Evolutionary conservation across 1,140 invertebrate species (phyloP).

Genomic region (Cotesia typhae): DNA sequence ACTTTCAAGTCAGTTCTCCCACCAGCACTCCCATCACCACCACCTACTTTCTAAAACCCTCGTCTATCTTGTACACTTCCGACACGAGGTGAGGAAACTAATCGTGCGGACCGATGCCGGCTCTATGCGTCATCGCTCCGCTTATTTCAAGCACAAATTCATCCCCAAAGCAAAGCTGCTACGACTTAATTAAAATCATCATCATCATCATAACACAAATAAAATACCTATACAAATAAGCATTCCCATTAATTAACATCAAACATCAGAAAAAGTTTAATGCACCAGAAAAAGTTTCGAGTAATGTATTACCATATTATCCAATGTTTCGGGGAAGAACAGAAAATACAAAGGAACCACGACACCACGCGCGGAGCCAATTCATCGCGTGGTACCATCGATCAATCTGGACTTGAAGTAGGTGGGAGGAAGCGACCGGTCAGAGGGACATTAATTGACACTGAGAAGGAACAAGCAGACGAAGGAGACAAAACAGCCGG

Average conservation of each 20-base stretch:
- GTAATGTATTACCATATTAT: not conserved
- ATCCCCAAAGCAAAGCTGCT: slow-evolving; percentile 3
- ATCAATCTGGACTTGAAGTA: slow-evolving; percentile 28
- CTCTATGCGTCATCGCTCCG: slow-evolving; percentile 30
- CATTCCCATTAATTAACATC: too few relatives aligned
- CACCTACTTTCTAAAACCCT: slow-evolving; percentile 31
- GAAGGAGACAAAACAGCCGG: slow-evolving; percentile 29
- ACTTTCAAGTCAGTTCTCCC: slow-evolving; percentile 29
- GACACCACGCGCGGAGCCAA: slow-evolving; percentile 22
- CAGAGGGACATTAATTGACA: slow-evolving; percentile 65
- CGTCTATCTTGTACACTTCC: slow-evolving; percentile 35
- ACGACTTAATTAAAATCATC: not conserved
- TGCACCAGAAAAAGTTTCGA: not conserved
- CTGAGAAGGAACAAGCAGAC: slow-evolving; percentile 40
- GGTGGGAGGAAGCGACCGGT: slow-evolving; percentile 1
- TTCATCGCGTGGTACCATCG: slow-evolving; percentile 33
- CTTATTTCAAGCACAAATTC: not conserved
- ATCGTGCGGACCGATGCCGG: slow-evolving; percentile 23
- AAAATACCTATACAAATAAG: too few relatives aligned
- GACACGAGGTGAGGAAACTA: slow-evolving; percentile 36
- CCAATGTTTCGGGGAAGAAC: not conserved
- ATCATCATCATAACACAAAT: not conserved
- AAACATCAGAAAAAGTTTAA: not conserved
- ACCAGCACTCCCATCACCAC: not conserved
- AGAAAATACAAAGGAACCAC: slow-evolving; percentile 10